Conservation (phyloP, 2,888 invertebrate species). For the Vanessa cardui region DNA sequence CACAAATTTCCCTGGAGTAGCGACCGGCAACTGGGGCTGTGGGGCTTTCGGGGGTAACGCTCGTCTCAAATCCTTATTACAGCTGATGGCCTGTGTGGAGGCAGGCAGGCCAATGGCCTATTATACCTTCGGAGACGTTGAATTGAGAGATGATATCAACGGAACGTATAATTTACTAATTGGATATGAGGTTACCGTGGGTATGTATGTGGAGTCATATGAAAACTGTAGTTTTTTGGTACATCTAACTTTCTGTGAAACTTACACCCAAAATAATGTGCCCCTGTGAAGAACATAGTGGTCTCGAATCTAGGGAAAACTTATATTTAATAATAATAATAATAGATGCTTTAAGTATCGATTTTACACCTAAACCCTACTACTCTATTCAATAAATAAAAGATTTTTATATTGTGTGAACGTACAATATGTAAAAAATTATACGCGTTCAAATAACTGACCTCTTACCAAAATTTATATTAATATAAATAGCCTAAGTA, state of each 20-base stretch:
- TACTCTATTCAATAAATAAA: too few species aligned
- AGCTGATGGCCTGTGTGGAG: conserved; percentile 85
- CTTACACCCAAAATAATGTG: too few species aligned
- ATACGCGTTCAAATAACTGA: too few species aligned
- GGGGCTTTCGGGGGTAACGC: conserved; percentile 92
- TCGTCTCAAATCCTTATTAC: conserved; percentile 88
- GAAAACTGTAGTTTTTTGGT: not conserved
- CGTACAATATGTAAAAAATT: too few species aligned
- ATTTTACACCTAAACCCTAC: too few species aligned
- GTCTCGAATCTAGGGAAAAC: too few species aligned
- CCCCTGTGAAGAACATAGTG: too few species aligned
- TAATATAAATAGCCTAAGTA: too few species aligned
- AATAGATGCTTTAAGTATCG: too few species aligned
- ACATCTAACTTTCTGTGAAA: not conserved
- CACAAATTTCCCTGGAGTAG: conserved; percentile 84
- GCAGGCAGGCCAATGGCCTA: conserved; percentile 88
- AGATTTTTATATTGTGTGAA: too few species aligned
- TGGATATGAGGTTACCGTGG: conserved; percentile 83
- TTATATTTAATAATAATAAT: too few species aligned
- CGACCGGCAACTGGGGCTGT: conserved; percentile 98
- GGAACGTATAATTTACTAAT: conserved; percentile 84
- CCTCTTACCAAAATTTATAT: too few species aligned
- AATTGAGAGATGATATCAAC: conserved; percentile 85
- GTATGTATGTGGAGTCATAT: conserved; percentile 60
- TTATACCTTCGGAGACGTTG: conserved; percentile 90